phyloP scores from a whole-genome alignment of 2,888 invertebrate species.

The Acanthosoma haemorrhoidale region DNA sequence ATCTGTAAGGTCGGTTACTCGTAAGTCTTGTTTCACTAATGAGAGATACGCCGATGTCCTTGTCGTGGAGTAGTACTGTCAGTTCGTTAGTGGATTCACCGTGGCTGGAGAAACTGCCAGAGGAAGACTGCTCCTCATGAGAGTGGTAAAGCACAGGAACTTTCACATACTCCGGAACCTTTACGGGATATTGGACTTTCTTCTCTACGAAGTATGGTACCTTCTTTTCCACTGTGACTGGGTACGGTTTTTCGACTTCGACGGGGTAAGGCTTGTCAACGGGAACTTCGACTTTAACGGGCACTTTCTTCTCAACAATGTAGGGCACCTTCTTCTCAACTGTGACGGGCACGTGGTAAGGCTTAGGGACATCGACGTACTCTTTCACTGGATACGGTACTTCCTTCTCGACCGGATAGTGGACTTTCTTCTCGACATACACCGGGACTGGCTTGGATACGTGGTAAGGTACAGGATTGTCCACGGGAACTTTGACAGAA shows the following conservation, averaged over 20 bases:
- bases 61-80: too few species aligned
- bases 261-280: slow-evolving; percentile 40
- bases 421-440: slow-evolving; percentile 39
- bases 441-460: slow-evolving; percentile 41
- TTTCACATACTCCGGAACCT: slow-evolving; percentile 11
- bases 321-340: slow-evolving; percentile 39
- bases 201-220: slow-evolving; percentile 13
- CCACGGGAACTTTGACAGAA: slow-evolving; percentile 40
- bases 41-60: too few species aligned
- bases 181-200: slow-evolving; percentile 11
- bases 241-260: slow-evolving; percentile 38
- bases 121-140: too few species aligned
- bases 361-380: slow-evolving; percentile 36
- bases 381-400: slow-evolving; percentile 39
- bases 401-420: slow-evolving; percentile 37
- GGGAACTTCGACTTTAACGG: slow-evolving; percentile 33
- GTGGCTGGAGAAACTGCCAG: too few species aligned
- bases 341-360: slow-evolving; percentile 36
- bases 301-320: slow-evolving; percentile 28
- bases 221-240: slow-evolving; percentile 28
- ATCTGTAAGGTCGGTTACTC: too few species aligned
- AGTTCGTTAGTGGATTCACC: too few species aligned
- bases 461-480: slow-evolving; percentile 40
- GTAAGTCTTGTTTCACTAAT: too few species aligned
- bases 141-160: neutral